A percentile compares a stretch with the other conserved stretches of the same genome.
Conservation (phyloP, 2,888 invertebrate genomes). For the Yponomeuta cagnagella region DNA sequence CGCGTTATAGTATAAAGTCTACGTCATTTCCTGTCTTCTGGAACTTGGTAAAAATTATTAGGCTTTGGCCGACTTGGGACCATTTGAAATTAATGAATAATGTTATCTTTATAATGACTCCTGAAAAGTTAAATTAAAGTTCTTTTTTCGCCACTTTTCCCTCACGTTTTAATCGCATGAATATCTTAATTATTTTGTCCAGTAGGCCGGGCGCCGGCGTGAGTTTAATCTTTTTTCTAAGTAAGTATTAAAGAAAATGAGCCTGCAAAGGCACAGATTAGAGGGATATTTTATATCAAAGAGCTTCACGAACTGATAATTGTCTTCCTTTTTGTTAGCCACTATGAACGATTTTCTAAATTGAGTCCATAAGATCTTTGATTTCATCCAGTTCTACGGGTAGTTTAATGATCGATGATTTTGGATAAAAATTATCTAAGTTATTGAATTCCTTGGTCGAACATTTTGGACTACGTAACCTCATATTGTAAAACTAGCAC, state of each 20-base stretch:
- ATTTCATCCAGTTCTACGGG: no score
- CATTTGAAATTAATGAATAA: slow-evolving; percentile 75
- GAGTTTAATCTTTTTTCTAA: slow-evolving; percentile 10
- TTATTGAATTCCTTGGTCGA: no score
- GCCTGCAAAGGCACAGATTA: slow-evolving; percentile 2
- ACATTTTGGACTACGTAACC: no score
- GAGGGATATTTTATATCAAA: slow-evolving; percentile 3
- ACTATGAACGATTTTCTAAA: not conserved
- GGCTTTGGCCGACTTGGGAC: slow-evolving; percentile 58
- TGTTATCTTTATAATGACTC: slow-evolving; percentile 72
- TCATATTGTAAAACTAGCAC: no score
- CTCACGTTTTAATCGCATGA: slow-evolving; percentile 60
- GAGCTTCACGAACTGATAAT: not conserved
- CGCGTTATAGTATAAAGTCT: slow-evolving; percentile 68
- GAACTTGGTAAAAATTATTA: slow-evolving; percentile 67
- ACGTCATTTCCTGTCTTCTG: slow-evolving; percentile 66
- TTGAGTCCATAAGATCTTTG: no score
- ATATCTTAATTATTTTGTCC: slow-evolving; percentile 62
- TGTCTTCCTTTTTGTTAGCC: not conserved
- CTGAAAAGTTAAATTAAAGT: slow-evolving; percentile 71
- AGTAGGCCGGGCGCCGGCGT: slow-evolving; percentile 16
- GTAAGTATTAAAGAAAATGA: slow-evolving; percentile 3
- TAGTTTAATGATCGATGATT: no score
- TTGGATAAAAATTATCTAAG: no score
- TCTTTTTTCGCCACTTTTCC: slow-evolving; percentile 49